Evolutionary conservation across 2,888 invertebrate species (phyloP).

Genomic region (Lycocerus yunnanus): DNA sequence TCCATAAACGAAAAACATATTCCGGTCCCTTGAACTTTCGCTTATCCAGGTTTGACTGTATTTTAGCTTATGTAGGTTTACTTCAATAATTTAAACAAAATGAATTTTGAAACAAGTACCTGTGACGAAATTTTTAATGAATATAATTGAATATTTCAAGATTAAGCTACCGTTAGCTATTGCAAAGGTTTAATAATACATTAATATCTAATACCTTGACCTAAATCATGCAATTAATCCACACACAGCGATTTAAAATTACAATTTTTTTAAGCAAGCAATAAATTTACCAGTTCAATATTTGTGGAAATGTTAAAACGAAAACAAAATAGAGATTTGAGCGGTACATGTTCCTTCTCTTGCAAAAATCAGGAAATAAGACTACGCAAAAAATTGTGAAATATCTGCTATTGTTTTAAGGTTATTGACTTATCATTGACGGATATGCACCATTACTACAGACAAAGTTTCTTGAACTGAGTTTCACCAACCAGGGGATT

Average conservation of each 20-base stretch:
- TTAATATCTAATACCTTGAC: not conserved
- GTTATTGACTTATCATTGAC: not conserved
- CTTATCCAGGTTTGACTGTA: too few species aligned
- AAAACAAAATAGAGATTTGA: not conserved
- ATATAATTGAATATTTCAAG: not conserved
- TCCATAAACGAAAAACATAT: too few species aligned
- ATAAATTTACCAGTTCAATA: not conserved
- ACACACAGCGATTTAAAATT: not conserved
- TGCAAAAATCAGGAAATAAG: not conserved
- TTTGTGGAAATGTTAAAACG: not conserved
- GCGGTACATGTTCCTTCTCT: not conserved
- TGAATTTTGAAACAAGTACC: not conserved
- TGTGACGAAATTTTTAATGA: not conserved
- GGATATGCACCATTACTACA: not conserved
- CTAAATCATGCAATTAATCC: not conserved
- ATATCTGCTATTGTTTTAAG: not conserved
- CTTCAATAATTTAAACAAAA: not conserved
- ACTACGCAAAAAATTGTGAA: not conserved
- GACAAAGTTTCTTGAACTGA: not conserved
- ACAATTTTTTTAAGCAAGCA: not conserved
- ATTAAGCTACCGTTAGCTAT: not conserved
- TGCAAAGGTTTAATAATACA: not conserved
- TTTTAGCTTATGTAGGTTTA: not conserved
- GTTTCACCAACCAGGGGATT: not conserved
- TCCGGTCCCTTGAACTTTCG: too few species aligned